Percentiles rank a stretch among this genome's conserved stretches.
Evolutionary conservation across 2,888 invertebrate species (phyloP).

Genomic region (Stomorhina lunata): DNA sequence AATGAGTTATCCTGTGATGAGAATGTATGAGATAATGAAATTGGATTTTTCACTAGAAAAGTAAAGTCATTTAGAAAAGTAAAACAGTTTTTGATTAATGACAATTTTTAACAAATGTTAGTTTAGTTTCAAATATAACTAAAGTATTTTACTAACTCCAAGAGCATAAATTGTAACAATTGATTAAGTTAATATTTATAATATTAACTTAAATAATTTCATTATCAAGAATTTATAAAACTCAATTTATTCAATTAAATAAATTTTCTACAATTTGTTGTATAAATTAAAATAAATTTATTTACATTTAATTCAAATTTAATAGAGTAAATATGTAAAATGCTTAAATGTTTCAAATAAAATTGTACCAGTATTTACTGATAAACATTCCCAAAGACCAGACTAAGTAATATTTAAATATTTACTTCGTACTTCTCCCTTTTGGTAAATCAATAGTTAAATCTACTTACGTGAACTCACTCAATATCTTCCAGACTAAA

Average conservation of each 20-base stretch:
- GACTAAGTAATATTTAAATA: neutral
- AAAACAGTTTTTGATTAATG: conserved; percentile 31
- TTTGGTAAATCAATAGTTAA: neutral
- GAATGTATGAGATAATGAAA: conserved; percentile 22
- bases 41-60: conserved; percentile 30
- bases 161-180: too few relatives aligned
- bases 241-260: neutral
- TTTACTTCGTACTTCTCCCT: neutral
- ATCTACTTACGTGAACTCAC: neutral
- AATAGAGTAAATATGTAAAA: neutral
- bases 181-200: neutral
- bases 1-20: neutral
- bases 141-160: too few relatives aligned
- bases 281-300: neutral
- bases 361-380: conserved; percentile 11
- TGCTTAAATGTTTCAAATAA: too few relatives aligned
- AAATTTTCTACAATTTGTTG: neutral
- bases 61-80: conserved; percentile 17
- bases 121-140: too few relatives aligned
- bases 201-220: neutral
- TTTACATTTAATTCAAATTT: neutral
- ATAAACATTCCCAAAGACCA: neutral
- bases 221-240: neutral
- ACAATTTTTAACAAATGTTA: conserved; percentile 2
- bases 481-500: neutral